Percentiles rank a stretch among this genome's conserved stretches.
phyloP scores from a whole-genome alignment of 2,113 vertebrate genomes.

The Gallinago jamesoni region DNA sequence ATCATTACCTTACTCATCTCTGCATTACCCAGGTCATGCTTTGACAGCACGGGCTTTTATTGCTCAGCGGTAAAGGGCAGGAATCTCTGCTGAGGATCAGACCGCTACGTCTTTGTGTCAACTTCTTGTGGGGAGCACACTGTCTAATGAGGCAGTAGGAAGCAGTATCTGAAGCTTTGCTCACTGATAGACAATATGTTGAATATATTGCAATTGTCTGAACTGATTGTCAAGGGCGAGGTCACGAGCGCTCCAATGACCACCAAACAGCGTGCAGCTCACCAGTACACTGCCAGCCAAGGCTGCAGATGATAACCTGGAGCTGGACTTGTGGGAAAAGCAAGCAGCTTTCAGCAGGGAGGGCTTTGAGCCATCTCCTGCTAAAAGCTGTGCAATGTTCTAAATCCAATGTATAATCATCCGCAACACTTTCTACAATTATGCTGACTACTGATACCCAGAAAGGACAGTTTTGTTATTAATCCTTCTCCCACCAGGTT shows the following conservation, averaged over 20 bases:
- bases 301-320: neutral
- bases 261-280: fast-evolving
- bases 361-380: fast-evolving
- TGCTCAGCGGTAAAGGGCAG: neutral
- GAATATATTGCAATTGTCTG: neutral
- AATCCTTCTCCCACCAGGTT: neutral
- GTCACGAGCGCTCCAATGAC: neutral
- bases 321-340: neutral
- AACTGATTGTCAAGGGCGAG: neutral
- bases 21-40: neutral
- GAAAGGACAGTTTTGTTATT: neutral
- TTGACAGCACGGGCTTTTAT: neutral
- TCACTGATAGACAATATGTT: neutral
- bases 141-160: neutral
- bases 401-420: neutral
- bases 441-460: neutral
- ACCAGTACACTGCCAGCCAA: fast-evolving
- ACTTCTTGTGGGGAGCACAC: neutral
- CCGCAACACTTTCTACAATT: neutral
- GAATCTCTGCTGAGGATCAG: neutral
- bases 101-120: neutral
- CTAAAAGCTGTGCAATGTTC: neutral
- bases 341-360: neutral
- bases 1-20: neutral
- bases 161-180: neutral